Evolutionary conservation across 2,888 invertebrate genomes (phyloP).

Genomic region (Tiliacea citrago): DNA sequence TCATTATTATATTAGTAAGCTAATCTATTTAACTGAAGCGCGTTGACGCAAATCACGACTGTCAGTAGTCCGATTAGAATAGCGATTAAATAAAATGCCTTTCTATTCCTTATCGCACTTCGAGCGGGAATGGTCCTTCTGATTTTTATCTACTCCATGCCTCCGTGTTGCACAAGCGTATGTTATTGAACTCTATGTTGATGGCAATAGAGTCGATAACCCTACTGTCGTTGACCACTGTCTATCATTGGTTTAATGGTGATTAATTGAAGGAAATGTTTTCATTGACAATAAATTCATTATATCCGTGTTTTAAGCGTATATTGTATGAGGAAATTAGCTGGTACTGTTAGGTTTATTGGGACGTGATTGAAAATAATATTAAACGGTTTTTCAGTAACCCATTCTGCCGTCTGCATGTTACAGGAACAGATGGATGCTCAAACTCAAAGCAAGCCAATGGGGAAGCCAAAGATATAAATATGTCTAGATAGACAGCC

Average conservation of each 20-base stretch:
- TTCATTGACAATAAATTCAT: conserved; percentile 40
- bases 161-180: conserved; percentile 23
- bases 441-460: too few relatives aligned
- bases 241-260: conserved; percentile 48
- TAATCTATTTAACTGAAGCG: background rate
- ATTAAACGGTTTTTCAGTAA: too few relatives aligned
- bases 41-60: conserved; percentile 19
- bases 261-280: conserved; percentile 44
- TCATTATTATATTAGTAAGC: background rate
- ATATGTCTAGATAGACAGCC: too few relatives aligned
- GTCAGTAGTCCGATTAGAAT: conserved; percentile 12
- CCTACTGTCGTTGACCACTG: conserved; percentile 52
- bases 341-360: conserved; percentile 15
- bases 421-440: too few relatives aligned
- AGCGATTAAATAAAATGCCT: conserved; percentile 35
- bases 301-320: conserved; percentile 34
- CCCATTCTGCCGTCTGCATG: too few relatives aligned
- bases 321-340: conserved; percentile 29
- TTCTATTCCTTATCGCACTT: conserved; percentile 33
- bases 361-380: background rate
- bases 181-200: conserved; percentile 66
- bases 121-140: conserved; percentile 34
- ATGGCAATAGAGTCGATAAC: conserved; percentile 65
- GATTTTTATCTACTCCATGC: conserved; percentile 33
- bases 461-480: too few relatives aligned